Percentiles rank a stretch among this genome's conserved stretches.
Conservation (phyloP, 2,113 vertebrate species). For the Podarcis cretensis region DNA sequence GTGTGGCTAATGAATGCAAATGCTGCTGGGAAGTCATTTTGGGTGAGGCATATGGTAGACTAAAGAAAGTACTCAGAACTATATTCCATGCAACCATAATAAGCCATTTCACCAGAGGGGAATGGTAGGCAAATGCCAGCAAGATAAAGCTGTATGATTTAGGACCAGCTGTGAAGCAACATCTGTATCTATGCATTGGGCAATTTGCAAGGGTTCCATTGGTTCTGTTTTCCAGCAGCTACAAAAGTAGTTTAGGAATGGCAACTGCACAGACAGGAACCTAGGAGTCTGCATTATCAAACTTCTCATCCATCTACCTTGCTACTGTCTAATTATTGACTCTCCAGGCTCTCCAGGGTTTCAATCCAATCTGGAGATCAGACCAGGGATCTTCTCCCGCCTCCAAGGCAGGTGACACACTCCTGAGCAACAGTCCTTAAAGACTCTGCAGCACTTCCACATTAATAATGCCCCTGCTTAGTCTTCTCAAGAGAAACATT, state of each 20-base stretch:
- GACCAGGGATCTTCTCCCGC: background rate
- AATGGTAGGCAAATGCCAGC: slow-evolving; percentile 36
- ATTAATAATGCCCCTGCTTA: slow-evolving; percentile 24
- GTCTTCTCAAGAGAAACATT: slow-evolving; percentile 44
- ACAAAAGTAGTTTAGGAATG: slow-evolving; percentile 48
- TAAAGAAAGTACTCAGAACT: slow-evolving; percentile 50
- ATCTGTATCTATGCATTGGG: slow-evolving; percentile 53
- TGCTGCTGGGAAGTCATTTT: slow-evolving; percentile 51
- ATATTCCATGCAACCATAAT: slow-evolving; percentile 38
- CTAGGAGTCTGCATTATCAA: background rate
- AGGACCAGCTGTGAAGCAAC: slow-evolving; percentile 47
- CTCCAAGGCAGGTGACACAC: background rate
- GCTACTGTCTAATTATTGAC: background rate
- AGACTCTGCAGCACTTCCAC: slow-evolving; percentile 10
- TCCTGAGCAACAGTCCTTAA: background rate
- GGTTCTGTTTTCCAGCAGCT: slow-evolving; percentile 48
- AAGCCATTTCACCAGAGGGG: slow-evolving; percentile 40
- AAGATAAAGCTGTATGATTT: slow-evolving; percentile 55
- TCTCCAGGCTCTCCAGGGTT: background rate
- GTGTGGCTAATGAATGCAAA: slow-evolving; percentile 66
- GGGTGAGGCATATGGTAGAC: slow-evolving; percentile 42
- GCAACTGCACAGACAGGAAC: slow-evolving; percentile 61
- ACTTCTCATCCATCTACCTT: background rate
- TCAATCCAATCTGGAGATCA: background rate
- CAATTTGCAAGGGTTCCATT: slow-evolving; percentile 41